Percentiles rank a stretch among this genome's conserved stretches.
Conservation (phyloP, 2,797 vertebrate genomes). For the Sarcophilus harrisii region DNA sequence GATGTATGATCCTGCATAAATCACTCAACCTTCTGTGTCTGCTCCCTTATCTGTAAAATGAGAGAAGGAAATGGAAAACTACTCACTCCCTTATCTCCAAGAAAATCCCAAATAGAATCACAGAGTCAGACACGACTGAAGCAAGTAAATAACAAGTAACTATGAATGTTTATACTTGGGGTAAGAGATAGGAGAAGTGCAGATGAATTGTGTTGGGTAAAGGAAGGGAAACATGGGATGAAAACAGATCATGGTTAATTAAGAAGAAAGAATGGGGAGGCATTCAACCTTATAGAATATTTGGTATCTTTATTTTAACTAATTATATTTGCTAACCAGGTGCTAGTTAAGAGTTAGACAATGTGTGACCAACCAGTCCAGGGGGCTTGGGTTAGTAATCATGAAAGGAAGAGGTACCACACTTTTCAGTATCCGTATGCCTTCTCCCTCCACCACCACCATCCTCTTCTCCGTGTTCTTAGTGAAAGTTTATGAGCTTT, state of each 20-base stretch:
- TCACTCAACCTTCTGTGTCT: neutral
- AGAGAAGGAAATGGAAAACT: neutral
- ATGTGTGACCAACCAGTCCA: neutral
- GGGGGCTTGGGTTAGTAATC: neutral
- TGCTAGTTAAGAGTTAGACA: neutral
- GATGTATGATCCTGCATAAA: neutral
- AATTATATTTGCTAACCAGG: neutral
- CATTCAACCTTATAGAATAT: neutral
- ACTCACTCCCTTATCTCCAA: neutral
- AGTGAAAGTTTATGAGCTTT: neutral
- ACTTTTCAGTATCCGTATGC: neutral
- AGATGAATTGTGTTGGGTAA: neutral
- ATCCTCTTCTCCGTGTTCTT: neutral
- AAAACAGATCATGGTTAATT: neutral
- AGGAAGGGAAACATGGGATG: neutral
- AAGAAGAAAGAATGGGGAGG: neutral
- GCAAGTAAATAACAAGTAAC: neutral
- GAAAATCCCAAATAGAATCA: neutral
- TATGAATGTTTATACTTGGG: neutral
- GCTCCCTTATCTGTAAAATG: neutral
- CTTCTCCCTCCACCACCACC: neutral
- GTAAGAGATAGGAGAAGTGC: neutral
- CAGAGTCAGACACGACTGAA: neutral
- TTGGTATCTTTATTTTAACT: neutral
- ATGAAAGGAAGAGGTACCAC: neutral